Evolutionary conservation across 2,113 vertebrate genomes (phyloP).

Genomic region (Lagopus leucura): DNA sequence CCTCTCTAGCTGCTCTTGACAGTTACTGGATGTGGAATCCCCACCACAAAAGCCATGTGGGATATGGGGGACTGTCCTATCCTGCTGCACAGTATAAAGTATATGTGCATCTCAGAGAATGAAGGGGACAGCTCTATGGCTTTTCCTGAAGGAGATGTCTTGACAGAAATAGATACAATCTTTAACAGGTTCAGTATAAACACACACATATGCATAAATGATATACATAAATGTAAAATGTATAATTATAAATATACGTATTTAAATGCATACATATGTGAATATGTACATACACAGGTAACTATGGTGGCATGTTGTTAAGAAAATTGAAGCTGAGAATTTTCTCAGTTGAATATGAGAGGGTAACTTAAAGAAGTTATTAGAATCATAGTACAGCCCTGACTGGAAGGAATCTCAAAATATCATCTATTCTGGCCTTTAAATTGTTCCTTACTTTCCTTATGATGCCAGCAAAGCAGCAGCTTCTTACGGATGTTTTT

Average conservation of each 20-base stretch:
- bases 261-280: rapidly evolving
- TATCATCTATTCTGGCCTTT: neutral
- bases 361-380: neutral
- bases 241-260: neutral
- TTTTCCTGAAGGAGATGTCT: neutral
- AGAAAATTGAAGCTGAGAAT: neutral
- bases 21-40: neutral
- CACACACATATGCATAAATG: neutral
- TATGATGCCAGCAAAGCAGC: slow-evolving; percentile 11
- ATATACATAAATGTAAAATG: neutral
- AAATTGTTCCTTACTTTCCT: slow-evolving; percentile 3
- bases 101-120: neutral
- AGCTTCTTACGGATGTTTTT: slow-evolving; percentile 28
- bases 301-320: neutral
- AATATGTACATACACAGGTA: neutral
- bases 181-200: neutral
- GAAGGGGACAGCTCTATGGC: neutral
- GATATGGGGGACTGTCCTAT: neutral
- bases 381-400: neutral
- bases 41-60: neutral
- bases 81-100: rapidly evolving
- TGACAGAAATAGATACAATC: neutral
- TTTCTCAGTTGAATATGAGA: neutral
- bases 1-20: neutral
- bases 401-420: neutral